Conservation (phyloP, 2,797 vertebrate species). For the Chaetodon trifasciatus region DNA sequence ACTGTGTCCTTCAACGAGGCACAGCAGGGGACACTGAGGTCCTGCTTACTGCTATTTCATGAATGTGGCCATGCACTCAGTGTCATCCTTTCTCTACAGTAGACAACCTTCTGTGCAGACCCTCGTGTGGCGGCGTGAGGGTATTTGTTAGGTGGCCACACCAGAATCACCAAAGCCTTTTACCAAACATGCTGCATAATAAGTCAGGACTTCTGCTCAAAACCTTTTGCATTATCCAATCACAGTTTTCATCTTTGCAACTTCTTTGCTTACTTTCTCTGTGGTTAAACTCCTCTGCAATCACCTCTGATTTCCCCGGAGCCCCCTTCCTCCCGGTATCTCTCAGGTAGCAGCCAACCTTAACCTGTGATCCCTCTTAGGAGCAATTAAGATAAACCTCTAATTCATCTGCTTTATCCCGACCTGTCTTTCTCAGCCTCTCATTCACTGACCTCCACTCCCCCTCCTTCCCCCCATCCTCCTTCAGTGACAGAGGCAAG, state of each 20-base stretch:
- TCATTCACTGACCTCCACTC: conserved; percentile 61
- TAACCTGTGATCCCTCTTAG: conserved; percentile 67
- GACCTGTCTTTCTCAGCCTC: conserved; percentile 59
- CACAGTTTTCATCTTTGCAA: conserved; percentile 3
- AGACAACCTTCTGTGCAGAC: conserved; percentile 43
- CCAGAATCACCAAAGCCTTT: background rate
- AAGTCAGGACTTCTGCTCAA: background rate
- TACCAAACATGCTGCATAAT: background rate
- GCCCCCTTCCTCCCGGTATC: background rate
- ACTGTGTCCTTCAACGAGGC: conserved; percentile 65
- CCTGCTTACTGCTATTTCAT: conserved; percentile 60
- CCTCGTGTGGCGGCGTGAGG: conserved; percentile 2
- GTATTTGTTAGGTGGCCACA: conserved; percentile 9
- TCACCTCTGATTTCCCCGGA: conserved; percentile 30
- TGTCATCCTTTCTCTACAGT: conserved; percentile 63
- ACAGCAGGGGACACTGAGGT: conserved; percentile 55
- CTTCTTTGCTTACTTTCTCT: background rate
- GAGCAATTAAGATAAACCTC: conserved; percentile 75
- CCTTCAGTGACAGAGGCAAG: conserved; percentile 81
- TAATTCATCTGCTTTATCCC: conserved; percentile 76
- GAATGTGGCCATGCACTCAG: conserved; percentile 59
- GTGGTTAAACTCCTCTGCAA: conserved; percentile 35
- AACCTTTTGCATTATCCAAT: conserved; percentile 10
- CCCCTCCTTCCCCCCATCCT: conserved; percentile 53
- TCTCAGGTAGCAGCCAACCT: conserved; percentile 50